Conservation (phyloP, 2,888 invertebrate genomes). For the Scaptomyza caliginosa region DNA sequence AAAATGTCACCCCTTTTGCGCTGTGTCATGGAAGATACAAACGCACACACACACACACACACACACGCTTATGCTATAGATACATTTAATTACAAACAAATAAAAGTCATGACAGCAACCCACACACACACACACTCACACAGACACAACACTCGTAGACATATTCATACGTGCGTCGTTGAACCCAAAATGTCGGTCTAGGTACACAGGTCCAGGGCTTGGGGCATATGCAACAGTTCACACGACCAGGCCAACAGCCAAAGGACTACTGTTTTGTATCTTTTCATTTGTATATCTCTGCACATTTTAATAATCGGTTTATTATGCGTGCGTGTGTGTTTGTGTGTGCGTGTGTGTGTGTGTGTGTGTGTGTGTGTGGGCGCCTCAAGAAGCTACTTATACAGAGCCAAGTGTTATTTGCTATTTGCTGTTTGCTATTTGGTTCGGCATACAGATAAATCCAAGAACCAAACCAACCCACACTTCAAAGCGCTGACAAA, state of each 20-base stretch:
- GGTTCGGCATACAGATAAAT: slow-evolving; percentile 32
- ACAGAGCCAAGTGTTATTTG: slow-evolving; percentile 43
- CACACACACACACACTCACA: slow-evolving; percentile 37
- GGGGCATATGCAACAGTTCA: slow-evolving; percentile 73
- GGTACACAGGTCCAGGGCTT: slow-evolving; percentile 38
- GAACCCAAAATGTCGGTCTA: slow-evolving; percentile 28
- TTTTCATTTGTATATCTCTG: slow-evolving; percentile 45
- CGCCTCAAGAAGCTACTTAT: slow-evolving; percentile 41
- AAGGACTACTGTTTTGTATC: slow-evolving; percentile 30
- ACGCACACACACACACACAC: slow-evolving; percentile 32
- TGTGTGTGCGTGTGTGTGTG: slow-evolving; percentile 12
- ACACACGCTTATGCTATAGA: slow-evolving; percentile 53
- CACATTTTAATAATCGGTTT: slow-evolving; percentile 75
- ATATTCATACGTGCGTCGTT: slow-evolving; percentile 16
- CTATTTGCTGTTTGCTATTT: slow-evolving; percentile 44
- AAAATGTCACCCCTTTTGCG: slow-evolving; percentile 81
- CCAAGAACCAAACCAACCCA: slow-evolving; percentile 30
- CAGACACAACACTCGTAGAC: slow-evolving; percentile 8
- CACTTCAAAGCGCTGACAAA: slow-evolving; percentile 63
- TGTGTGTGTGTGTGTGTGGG: slow-evolving; percentile 19
- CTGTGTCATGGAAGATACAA: slow-evolving; percentile 57
- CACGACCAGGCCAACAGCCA: slow-evolving; percentile 56
- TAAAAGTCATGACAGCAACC: slow-evolving; percentile 78
- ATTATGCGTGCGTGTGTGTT: slow-evolving; percentile 49
- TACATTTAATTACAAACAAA: slow-evolving; percentile 80